These are phyloP conservation scores for Ophion ellenae DNA, from an alignment of 2,888 invertebrate genomes.

Conservation along the genomic window DNA sequence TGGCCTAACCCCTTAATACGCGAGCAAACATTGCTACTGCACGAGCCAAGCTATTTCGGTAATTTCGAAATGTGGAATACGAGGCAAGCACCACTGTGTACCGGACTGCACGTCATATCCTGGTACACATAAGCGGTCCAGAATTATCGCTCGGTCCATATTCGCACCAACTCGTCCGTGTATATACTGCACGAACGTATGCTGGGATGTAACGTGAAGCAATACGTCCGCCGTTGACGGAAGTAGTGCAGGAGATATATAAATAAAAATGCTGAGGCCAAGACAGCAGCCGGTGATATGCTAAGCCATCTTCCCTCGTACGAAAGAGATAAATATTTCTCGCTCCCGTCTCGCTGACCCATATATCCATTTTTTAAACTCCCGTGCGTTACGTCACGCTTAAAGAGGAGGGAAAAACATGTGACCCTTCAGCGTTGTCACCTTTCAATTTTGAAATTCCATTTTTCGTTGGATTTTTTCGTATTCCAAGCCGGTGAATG, in stretches of 20 bases:
- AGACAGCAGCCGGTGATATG: conserved; percentile 28
- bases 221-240: conserved; percentile 51
- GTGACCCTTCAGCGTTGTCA: conserved; percentile 5
- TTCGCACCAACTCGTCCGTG: neutral
- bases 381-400: conserved; percentile 42
- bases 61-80: neutral
- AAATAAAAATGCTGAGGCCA: conserved; percentile 58
- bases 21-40: neutral
- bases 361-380: conserved; percentile 33
- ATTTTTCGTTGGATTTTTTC: conserved; percentile 15
- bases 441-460: neutral
- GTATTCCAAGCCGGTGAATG: neutral
- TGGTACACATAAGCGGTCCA: too few species aligned
- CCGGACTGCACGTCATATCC: neutral
- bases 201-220: neutral
- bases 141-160: neutral
- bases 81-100: neutral
- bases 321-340: conserved; percentile 64
- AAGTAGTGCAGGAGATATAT: conserved; percentile 55
- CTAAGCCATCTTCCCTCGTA: conserved; percentile 28
- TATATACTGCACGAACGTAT: neutral
- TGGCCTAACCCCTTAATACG: neutral
- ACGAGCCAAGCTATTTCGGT: neutral
- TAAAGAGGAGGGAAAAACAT: neutral
- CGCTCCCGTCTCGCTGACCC: conserved; percentile 59